These are phyloP conservation scores for Aurelia sp. DNA, from an alignment of 30 jellyfish, hydroid and myxozoan genomes.

Conservation along the genomic window DNA sequence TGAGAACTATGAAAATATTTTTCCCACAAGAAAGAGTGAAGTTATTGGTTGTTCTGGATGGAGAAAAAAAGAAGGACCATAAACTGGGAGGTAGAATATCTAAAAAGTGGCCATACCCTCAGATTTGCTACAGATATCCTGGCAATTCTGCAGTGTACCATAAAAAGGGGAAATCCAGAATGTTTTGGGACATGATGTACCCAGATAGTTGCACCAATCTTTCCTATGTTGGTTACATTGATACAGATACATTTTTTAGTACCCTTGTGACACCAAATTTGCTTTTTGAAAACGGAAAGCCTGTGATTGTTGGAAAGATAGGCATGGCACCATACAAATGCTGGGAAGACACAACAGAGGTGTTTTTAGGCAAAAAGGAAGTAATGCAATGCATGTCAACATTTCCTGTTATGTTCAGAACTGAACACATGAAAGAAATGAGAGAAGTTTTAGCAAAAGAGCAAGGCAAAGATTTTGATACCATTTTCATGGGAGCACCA, in stretches of 20 bases:
- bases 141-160: conserved; percentile 32
- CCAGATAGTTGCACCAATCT: conserved; percentile 66
- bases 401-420: conserved; percentile 71
- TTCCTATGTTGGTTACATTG: conserved; percentile 69
- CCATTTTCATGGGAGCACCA: conserved; percentile 6
- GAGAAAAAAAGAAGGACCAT: conserved; percentile 67
- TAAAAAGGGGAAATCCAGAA: conserved; percentile 53
- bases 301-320: conserved; percentile 51
- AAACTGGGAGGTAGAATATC: conserved; percentile 26
- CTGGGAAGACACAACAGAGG: conserved; percentile 51
- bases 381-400: conserved; percentile 70
- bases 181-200: conserved; percentile 70
- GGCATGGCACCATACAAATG: conserved; percentile 50
- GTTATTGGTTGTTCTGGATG: conserved; percentile 55
- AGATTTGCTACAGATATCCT: conserved; percentile 54
- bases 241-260: conserved; percentile 72
- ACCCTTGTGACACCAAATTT: conserved; percentile 65
- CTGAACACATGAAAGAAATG: conserved; percentile 53
- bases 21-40: conserved; percentile 61
- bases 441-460: conserved; percentile 41
- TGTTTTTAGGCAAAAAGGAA: conserved; percentile 52
- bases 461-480: conserved; percentile 57
- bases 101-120: conserved; percentile 68
- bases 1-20: conserved; percentile 59
- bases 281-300: conserved; percentile 57